Evolutionary conservation across 2,888 invertebrate genomes (phyloP).

Genomic region (Diarsia rubi): DNA sequence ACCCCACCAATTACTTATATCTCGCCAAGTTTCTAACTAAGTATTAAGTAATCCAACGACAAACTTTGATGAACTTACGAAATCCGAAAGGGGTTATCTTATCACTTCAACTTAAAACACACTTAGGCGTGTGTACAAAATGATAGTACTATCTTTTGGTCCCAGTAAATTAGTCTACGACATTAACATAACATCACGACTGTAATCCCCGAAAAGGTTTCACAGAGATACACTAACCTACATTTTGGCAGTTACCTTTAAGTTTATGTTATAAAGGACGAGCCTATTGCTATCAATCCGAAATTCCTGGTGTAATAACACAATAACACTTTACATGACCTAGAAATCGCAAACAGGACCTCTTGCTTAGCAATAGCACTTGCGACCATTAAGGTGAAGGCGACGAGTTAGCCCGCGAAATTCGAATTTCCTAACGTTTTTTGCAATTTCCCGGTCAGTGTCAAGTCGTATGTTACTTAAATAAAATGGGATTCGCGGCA

Average conservation of each 20-base stretch:
- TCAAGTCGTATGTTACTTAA: too few species aligned
- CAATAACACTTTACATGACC: neutral
- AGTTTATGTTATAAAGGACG: neutral
- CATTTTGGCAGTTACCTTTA: neutral
- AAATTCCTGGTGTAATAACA: neutral
- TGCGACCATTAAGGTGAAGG: too few species aligned
- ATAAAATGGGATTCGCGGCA: too few species aligned
- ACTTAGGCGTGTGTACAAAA: slow-evolving; percentile 32
- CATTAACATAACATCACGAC: neutral
- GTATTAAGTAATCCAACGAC: slow-evolving; percentile 20
- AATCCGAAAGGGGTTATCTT: slow-evolving; percentile 43
- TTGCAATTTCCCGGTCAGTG: too few species aligned
- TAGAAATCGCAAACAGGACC: neutral
- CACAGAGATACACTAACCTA: neutral
- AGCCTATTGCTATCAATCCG: neutral
- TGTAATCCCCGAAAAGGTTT: neutral
- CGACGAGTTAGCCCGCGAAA: too few species aligned
- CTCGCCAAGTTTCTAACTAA: slow-evolving; percentile 13
- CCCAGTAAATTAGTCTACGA: slow-evolving; percentile 13
- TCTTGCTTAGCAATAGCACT: neutral
- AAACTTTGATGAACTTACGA: slow-evolving; percentile 47
- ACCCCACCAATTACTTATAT: neutral
- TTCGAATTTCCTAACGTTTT: too few species aligned
- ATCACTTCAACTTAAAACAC: slow-evolving; percentile 20
- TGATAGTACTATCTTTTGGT: slow-evolving; percentile 48